Evolutionary conservation across 2,888 invertebrate genomes (phyloP).

Genomic region (Melieria omissa): DNA sequence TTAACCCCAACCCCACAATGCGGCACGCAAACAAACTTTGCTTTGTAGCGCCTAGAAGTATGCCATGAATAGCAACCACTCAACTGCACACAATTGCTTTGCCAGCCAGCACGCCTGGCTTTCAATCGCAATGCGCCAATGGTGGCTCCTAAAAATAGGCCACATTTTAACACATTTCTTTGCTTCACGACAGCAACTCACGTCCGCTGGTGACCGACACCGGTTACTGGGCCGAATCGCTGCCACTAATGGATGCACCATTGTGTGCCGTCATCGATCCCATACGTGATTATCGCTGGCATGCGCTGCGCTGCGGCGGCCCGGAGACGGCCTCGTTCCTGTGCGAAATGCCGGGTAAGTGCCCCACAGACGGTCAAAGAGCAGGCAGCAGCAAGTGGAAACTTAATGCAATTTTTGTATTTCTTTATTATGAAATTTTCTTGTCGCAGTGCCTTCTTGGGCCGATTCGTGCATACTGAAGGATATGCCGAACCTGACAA

Average conservation of each 20-base stretch:
- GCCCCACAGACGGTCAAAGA: neutral
- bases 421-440: slow-evolving; percentile 8
- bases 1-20: no score
- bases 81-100: no score
- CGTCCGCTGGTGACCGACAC: slow-evolving; percentile 64
- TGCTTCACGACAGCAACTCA: slow-evolving; percentile 57
- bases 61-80: no score
- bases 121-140: slow-evolving; percentile 23
- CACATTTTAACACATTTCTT: slow-evolving; percentile 13
- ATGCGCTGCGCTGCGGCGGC: slow-evolving; percentile 79
- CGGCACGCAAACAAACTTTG: no score
- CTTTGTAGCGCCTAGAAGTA: no score
- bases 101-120: neutral
- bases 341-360: slow-evolving; percentile 81
- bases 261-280: slow-evolving; percentile 82
- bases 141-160: slow-evolving; percentile 24
- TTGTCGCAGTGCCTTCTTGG: slow-evolving; percentile 77
- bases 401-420: slow-evolving; percentile 33
- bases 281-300: slow-evolving; percentile 81
- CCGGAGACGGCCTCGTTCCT: slow-evolving; percentile 82
- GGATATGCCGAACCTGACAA: slow-evolving; percentile 78
- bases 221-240: slow-evolving; percentile 79
- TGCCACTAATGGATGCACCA: slow-evolving; percentile 73
- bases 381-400: neutral
- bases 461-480: slow-evolving; percentile 80